phyloP scores from a whole-genome alignment of 2,888 invertebrate genomes.

The Syritta pipiens region DNA sequence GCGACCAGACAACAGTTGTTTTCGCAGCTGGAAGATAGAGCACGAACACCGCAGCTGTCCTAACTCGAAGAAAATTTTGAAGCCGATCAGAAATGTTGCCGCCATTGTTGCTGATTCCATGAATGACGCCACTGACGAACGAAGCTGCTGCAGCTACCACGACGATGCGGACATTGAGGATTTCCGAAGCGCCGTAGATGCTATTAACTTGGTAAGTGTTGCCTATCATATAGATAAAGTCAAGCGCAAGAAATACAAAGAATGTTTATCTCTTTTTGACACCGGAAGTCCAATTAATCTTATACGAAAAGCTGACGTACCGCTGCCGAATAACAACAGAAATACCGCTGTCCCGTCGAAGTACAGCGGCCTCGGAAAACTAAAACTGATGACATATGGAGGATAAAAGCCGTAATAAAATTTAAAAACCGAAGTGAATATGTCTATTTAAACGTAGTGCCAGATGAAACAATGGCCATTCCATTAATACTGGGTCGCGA shows the following conservation, averaged over 20 bases:
- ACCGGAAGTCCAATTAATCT: slow-evolving; percentile 31
- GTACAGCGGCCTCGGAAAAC: not conserved
- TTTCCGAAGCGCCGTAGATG: slow-evolving; percentile 11
- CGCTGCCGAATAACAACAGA: not conserved
- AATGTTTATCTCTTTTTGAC: slow-evolving; percentile 25
- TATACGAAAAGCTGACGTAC: slow-evolving; percentile 10
- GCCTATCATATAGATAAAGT: slow-evolving; percentile 3
- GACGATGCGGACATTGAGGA: no score
- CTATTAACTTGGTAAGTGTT: slow-evolving; percentile 12
- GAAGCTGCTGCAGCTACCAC: no score
- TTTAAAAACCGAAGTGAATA: not conserved
- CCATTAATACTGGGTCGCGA: slow-evolving; percentile 15
- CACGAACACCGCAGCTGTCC: slow-evolving; percentile 11
- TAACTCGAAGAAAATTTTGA: not conserved
- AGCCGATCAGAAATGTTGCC: no score
- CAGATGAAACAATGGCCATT: slow-evolving; percentile 10
- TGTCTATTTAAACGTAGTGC: not conserved
- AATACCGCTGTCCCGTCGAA: not conserved
- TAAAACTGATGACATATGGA: slow-evolving; percentile 7
- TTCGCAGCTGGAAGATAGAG: slow-evolving; percentile 1
- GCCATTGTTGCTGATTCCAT: no score
- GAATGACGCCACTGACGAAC: no score
- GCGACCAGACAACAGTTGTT: slow-evolving; percentile 19
- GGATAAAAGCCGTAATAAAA: slow-evolving; percentile 9
- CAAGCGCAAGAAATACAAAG: slow-evolving; percentile 10